These are phyloP conservation scores for Pan paniscus DNA, from an alignment of 2,113 vertebrate species.

Conservation along the genomic window DNA sequence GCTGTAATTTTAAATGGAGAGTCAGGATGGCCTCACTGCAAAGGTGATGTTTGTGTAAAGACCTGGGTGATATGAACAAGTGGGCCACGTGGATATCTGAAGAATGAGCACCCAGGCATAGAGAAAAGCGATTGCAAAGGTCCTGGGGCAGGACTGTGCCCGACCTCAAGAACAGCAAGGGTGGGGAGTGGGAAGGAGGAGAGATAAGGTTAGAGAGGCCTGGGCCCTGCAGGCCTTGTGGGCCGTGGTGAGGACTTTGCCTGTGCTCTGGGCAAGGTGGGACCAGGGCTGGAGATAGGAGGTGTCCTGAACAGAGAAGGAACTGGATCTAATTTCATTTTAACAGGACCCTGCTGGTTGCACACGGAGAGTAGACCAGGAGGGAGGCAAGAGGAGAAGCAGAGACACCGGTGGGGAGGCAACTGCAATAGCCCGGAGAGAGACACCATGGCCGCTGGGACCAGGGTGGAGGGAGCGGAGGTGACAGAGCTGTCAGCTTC, in stretches of 20 bases:
- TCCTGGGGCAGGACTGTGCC: background rate
- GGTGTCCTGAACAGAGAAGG: background rate
- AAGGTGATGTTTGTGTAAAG: background rate
- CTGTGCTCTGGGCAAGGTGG: background rate
- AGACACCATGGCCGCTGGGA: fast-evolving
- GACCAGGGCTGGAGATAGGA: too few relatives aligned
- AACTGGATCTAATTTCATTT: background rate
- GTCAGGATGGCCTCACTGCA: too few relatives aligned
- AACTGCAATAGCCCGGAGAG: background rate
- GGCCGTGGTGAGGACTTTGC: background rate
- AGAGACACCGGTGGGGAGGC: background rate
- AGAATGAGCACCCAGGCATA: background rate
- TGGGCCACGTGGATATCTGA: background rate
- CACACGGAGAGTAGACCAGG: background rate
- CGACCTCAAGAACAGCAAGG: background rate
- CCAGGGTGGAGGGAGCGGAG: background rate
- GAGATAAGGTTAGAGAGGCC: background rate
- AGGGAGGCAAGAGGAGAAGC: background rate
- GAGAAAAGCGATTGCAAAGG: background rate
- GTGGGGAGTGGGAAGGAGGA: background rate
- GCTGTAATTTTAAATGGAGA: background rate
- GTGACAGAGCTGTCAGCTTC: background rate
- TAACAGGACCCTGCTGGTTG: background rate
- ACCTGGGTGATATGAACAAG: background rate
- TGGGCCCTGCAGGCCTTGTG: too few relatives aligned